A percentile compares a stretch with the other conserved stretches of the same genome.
These are phyloP conservation scores for Agonopterix subpropinquella DNA, from an alignment of 2,888 invertebrate species.

Conservation along the genomic window DNA sequence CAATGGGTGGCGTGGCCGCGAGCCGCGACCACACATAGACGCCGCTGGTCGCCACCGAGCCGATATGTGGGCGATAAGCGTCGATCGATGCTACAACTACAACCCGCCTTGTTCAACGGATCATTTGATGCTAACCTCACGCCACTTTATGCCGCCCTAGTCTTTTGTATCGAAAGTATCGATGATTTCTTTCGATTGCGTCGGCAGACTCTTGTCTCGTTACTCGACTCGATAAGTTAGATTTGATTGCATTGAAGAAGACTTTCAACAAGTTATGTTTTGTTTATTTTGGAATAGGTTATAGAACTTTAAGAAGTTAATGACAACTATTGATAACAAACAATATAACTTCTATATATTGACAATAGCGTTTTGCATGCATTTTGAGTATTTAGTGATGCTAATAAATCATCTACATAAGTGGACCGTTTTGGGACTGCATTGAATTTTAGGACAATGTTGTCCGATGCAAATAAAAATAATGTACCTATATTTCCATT, in stretches of 20 bases:
- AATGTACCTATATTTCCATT: too few relatives aligned
- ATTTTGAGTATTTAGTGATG: too few relatives aligned
- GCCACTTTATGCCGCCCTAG: slow-evolving; percentile 39
- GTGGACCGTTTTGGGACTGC: too few relatives aligned
- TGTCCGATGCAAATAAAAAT: too few relatives aligned
- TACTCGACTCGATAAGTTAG: slow-evolving; percentile 2
- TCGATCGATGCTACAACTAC: slow-evolving; percentile 40
- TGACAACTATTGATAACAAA: background rate
- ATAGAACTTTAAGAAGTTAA: background rate
- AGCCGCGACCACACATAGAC: slow-evolving; percentile 22
- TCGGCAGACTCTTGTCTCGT: background rate
- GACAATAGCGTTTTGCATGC: too few relatives aligned
- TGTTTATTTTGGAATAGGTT: too few relatives aligned
- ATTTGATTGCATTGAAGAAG: background rate
- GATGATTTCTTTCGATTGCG: slow-evolving; percentile 26
- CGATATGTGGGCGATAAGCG: slow-evolving; percentile 41
- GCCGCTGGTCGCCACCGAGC: slow-evolving; percentile 7
- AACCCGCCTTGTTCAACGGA: slow-evolving; percentile 12
- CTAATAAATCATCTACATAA: too few relatives aligned
- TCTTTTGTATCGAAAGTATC: slow-evolving; percentile 47
- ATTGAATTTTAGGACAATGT: too few relatives aligned
- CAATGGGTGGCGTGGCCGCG: slow-evolving; percentile 14
- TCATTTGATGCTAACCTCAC: slow-evolving; percentile 27
- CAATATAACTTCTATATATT: background rate
- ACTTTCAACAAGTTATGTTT: too few relatives aligned